Percentiles rank a stretch among this genome's conserved stretches.
Conservation (phyloP, 2,113 vertebrate species). For the Anser cygnoides region DNA sequence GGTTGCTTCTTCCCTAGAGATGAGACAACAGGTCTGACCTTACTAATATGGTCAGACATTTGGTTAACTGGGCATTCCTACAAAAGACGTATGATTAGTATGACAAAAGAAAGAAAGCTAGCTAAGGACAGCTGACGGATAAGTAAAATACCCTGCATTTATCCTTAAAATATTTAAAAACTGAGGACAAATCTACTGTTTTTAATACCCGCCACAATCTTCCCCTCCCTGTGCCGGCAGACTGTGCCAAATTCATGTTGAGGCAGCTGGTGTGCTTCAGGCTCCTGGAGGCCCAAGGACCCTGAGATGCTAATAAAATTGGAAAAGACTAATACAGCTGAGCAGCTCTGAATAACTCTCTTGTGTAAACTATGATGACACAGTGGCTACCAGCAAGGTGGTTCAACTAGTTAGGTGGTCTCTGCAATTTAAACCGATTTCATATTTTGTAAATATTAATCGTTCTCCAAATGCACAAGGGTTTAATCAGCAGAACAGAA, state of each 20-base stretch:
- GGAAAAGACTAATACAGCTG: conserved; percentile 38
- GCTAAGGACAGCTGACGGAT: background rate
- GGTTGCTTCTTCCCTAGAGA: background rate
- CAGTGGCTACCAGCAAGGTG: background rate
- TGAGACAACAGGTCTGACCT: background rate
- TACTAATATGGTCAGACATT: background rate
- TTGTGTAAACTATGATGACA: conserved; percentile 31
- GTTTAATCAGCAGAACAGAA: background rate
- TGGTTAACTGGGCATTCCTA: background rate
- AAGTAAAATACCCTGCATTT: background rate
- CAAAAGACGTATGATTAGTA: background rate
- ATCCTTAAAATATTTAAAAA: background rate
- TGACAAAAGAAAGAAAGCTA: background rate
- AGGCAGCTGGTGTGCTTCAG: conserved; percentile 28
- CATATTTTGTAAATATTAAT: background rate
- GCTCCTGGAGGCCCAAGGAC: conserved; percentile 42
- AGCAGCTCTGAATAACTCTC: conserved; percentile 32
- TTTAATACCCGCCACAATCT: background rate
- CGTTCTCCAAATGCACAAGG: background rate
- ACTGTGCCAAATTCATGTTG: conserved; percentile 34
- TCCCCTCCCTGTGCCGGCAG: background rate
- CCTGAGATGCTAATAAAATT: conserved; percentile 28
- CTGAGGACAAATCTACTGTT: background rate
- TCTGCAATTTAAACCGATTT: background rate
- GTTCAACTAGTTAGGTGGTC: conserved; percentile 42